Conservation (phyloP, 2,888 invertebrate species). For the Herminia tarsipennalis region DNA sequence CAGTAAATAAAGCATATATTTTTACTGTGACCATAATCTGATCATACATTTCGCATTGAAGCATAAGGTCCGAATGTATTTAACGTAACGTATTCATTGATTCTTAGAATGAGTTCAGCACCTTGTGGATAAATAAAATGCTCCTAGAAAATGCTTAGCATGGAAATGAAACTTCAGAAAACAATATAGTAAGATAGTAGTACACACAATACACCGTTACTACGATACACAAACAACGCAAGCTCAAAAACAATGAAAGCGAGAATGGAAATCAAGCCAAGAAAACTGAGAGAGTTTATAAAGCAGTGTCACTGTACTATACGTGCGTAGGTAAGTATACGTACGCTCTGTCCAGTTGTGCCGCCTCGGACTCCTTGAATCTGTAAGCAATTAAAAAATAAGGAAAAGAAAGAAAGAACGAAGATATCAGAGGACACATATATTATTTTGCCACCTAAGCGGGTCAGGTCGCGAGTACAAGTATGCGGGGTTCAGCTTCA, state of each 20-base stretch:
- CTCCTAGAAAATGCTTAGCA: too few relatives aligned
- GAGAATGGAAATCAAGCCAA: constrained; percentile 54
- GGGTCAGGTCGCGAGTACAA: constrained; percentile 52
- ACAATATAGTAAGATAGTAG: neutral
- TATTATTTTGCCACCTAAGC: constrained; percentile 70
- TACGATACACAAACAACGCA: constrained; percentile 33
- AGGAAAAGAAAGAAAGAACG: constrained; percentile 81
- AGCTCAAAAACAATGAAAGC: constrained; percentile 48
- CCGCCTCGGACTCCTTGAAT: constrained; percentile 94
- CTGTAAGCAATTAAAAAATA: constrained; percentile 89
- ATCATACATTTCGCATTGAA: too few relatives aligned
- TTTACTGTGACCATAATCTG: too few relatives aligned
- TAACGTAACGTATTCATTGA: too few relatives aligned
- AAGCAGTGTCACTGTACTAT: constrained; percentile 56
- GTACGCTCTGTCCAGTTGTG: constrained; percentile 93
- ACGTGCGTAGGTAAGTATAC: constrained; percentile 85
- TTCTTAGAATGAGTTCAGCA: too few relatives aligned
- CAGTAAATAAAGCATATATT: too few relatives aligned
- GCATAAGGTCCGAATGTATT: too few relatives aligned
- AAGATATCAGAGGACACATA: constrained; percentile 61
- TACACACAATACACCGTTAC: constrained; percentile 24
- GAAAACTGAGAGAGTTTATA: constrained; percentile 65
- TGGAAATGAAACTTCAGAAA: too few relatives aligned
- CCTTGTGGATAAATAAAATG: too few relatives aligned
- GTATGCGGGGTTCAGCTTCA: constrained; percentile 67